These are phyloP conservation scores for Pachyseris speciosa DNA, from an alignment of 64 coral and sea anemone species.

Conservation along the genomic window DNA sequence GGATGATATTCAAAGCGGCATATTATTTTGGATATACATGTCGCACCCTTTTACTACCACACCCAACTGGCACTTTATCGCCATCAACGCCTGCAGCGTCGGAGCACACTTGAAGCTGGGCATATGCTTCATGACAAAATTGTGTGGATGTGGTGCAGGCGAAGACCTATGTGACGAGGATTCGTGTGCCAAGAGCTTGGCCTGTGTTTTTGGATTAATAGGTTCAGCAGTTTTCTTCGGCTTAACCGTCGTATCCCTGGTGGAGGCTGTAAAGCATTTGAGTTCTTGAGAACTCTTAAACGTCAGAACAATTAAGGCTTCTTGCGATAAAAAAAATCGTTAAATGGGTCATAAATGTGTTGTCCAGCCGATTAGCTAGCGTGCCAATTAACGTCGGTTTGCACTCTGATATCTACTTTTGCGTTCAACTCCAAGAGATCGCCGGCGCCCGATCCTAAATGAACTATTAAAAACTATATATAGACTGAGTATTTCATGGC, in stretches of 20 bases:
- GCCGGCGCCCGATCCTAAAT: too few species aligned
- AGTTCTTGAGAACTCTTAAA: neutral
- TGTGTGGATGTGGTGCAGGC: neutral
- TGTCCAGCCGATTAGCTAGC: too few species aligned
- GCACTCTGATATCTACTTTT: too few species aligned
- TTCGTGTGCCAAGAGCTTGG: neutral
- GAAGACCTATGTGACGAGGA: neutral
- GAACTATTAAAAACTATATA: too few species aligned
- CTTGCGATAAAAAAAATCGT: too few species aligned
- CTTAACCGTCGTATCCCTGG: neutral
- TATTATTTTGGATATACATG: neutral
- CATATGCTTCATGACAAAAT: neutral
- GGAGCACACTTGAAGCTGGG: neutral
- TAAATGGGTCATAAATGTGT: too few species aligned
- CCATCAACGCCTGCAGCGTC: neutral
- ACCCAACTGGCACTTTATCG: neutral
- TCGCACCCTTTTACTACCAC: neutral
- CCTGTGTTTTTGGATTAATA: neutral
- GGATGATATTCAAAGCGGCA: neutral
- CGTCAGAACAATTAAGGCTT: too few species aligned
- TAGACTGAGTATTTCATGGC: too few species aligned
- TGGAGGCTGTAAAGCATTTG: neutral
- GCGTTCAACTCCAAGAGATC: too few species aligned
- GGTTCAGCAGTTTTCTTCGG: neutral
- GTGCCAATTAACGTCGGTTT: too few species aligned